Evolutionary conservation across 2,113 vertebrate species (phyloP), one percentile per base, ranked within the genome.

Genomic region (Pleuronectes platessa): DNA sequence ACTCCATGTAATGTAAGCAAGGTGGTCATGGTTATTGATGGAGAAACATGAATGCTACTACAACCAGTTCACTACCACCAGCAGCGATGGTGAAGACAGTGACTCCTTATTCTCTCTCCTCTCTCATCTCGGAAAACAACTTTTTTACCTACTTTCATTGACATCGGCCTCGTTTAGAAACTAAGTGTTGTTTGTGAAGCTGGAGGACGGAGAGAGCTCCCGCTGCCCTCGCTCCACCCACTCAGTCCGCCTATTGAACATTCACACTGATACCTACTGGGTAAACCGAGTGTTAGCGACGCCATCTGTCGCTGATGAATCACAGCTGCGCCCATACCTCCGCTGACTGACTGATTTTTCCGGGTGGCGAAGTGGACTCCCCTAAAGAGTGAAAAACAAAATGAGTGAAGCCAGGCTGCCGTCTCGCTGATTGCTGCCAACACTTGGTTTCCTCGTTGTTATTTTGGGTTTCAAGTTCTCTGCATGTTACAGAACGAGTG

Each of bases 241-340:
- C 87, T 84, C 87, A 81, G 69, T 66, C 73, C 62, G 71, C 74
- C 76, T 76, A 53, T 47, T 82, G 83, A 88, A 86, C 86, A 91
- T 89, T 89, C 81, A 86, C 90, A 76, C 81, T 83, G 54, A 75
- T 89, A 89, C 89, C 92, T 94, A 69, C 67, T 11, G 84, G 79
- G 74, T 86, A 85, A 88, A 79, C 75, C 54, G 49, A 78, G 75
- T 61, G 71, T 79, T 91, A 81, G 82, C 66, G 76, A 86, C 71
- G 88, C 91, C 92, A 93, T 93, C 92, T 94, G 92, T 82, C 90
- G n/a, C 76, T 83, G 78, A 71, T 86, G 83, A 84, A 80, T 92
- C 87, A 86, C 87, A 84, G 86, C 85, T 89, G 87, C 15, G 51
- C 61, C 76, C 78, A 37, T 65, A 84, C 79, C 73, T 82, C 75